Evolutionary conservation across 2,888 invertebrate genomes (phyloP).

Genomic region (Micoletzkya japonica): DNA sequence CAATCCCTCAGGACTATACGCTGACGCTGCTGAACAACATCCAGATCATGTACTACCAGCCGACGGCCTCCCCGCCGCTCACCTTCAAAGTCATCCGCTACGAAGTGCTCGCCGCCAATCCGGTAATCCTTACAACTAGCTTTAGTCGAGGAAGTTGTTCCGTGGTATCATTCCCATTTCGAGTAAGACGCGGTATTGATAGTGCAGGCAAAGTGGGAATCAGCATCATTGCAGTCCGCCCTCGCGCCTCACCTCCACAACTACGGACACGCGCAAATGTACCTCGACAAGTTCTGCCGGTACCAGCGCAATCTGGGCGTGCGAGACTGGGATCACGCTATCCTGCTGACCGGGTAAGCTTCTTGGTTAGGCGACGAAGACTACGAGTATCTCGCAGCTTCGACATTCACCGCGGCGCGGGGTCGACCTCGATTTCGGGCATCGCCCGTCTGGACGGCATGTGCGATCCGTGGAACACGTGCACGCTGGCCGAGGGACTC

Average conservation of each 20-base stretch:
- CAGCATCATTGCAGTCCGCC: slow-evolving; percentile 43
- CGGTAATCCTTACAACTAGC: slow-evolving; percentile 41
- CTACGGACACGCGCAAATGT: slow-evolving; percentile 62
- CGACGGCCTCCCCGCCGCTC: slow-evolving; percentile 59
- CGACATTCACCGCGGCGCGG: slow-evolving; percentile 61
- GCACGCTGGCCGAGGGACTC: slow-evolving; percentile 62
- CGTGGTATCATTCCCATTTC: not conserved
- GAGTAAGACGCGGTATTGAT: too few relatives aligned
- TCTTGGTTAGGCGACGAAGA: not conserved
- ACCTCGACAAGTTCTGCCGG: slow-evolving; percentile 61
- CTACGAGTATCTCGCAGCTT: slow-evolving; percentile 35
- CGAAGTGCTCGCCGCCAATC: slow-evolving; percentile 61
- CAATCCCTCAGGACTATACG: slow-evolving; percentile 58
- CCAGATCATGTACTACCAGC: slow-evolving; percentile 64
- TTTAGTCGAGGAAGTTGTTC: not conserved
- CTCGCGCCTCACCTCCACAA: slow-evolving; percentile 60
- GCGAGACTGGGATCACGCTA: slow-evolving; percentile 64
- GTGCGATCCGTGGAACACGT: slow-evolving; percentile 63
- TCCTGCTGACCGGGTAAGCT: slow-evolving; percentile 61
- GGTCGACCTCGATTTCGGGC: slow-evolving; percentile 62
- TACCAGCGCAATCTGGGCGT: slow-evolving; percentile 59
- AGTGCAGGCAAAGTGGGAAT: not conserved
- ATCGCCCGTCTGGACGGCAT: slow-evolving; percentile 63
- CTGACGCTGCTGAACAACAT: slow-evolving; percentile 64
- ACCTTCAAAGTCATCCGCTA: slow-evolving; percentile 62